Evolutionary conservation across 2,888 invertebrate genomes (phyloP).

Genomic region (Micropterix aruncella): DNA sequence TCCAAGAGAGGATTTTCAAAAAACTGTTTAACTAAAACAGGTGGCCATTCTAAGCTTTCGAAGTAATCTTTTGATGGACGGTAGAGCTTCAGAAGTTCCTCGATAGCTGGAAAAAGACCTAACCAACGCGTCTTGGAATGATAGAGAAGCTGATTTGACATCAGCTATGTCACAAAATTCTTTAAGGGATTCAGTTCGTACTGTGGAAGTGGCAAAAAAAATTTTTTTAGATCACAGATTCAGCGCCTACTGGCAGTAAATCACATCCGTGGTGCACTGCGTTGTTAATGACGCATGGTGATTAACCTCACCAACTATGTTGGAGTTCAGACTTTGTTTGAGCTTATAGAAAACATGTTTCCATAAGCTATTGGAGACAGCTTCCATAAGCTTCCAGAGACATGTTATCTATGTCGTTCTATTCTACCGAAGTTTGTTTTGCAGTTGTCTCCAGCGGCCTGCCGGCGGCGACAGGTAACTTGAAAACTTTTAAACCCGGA

Average conservation of each 20-base stretch:
- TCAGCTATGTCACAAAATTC: slow-evolving; percentile 5
- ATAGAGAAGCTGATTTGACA: slow-evolving; percentile 8
- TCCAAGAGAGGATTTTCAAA: slow-evolving; percentile 12
- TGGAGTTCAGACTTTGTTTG: slow-evolving; percentile 7
- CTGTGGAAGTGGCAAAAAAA: slow-evolving; percentile 13
- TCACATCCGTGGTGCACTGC: slow-evolving; percentile 10
- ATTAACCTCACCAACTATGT: slow-evolving; percentile 12
- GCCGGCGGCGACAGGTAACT: too few relatives aligned
- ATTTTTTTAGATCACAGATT: slow-evolving; percentile 12
- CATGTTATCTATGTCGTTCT: slow-evolving; percentile 8
- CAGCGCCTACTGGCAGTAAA: slow-evolving; percentile 12
- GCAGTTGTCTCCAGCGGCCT: slow-evolving; percentile 6
- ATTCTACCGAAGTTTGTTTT: slow-evolving; percentile 13
- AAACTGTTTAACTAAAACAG: slow-evolving; percentile 10
- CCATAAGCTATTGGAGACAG: too few relatives aligned
- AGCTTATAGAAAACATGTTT: slow-evolving; percentile 11
- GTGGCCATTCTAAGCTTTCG: slow-evolving; percentile 20
- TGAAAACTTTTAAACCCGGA: too few relatives aligned
- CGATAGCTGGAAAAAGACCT: slow-evolving; percentile 11
- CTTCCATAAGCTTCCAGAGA: too few relatives aligned
- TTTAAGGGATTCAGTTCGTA: too few relatives aligned
- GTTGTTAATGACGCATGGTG: slow-evolving; percentile 13
- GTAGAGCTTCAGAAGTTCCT: slow-evolving; percentile 12
- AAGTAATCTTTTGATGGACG: slow-evolving; percentile 12
- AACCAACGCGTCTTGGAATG: slow-evolving; percentile 13